Percentiles rank a stretch among this genome's conserved stretches.
phyloP scores from a whole-genome alignment of 2,888 invertebrate species.

The Zaprionus obscuricornis region DNA sequence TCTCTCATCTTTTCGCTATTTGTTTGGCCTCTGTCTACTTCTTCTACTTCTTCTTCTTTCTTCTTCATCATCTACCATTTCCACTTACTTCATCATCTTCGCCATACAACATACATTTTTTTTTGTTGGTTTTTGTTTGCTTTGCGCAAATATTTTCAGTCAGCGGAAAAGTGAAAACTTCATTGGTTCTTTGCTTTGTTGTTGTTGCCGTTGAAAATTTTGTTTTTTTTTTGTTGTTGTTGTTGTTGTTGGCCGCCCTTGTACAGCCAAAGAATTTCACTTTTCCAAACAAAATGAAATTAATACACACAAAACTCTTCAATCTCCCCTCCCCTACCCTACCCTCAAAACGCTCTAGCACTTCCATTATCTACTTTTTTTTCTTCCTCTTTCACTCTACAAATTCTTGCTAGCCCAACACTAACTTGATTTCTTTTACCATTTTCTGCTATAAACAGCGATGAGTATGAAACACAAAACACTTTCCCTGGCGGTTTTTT shows the following conservation, averaged over 20 bases:
- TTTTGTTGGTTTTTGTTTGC: conserved; percentile 27
- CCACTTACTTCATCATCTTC: not conserved
- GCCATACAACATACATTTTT: no score
- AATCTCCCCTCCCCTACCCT: no score
- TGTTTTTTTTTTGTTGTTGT: not conserved
- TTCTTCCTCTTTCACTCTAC: no score
- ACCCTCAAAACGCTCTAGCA: no score
- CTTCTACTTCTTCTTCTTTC: not conserved
- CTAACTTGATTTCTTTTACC: no score
- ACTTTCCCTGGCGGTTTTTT: no score
- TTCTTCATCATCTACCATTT: not conserved
- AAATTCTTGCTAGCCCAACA: no score
- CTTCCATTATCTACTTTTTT: no score
- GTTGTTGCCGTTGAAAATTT: not conserved
- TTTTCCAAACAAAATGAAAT: conserved; percentile 24
- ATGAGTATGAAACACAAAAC: no score
- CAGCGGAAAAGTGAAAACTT: conserved; percentile 26
- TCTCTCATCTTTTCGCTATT: not conserved
- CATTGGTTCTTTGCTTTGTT: not conserved
- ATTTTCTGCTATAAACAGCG: no score
- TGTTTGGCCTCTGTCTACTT: no score
- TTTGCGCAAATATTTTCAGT: conserved; percentile 34
- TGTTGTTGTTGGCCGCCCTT: conserved; percentile 1
- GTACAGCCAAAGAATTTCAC: conserved; percentile 10
- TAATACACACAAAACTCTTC: conserved; percentile 11